Percentiles rank a stretch among this genome's conserved stretches.
Evolutionary conservation across 2,888 invertebrate genomes (phyloP).

Genomic region (Netelia inedita): DNA sequence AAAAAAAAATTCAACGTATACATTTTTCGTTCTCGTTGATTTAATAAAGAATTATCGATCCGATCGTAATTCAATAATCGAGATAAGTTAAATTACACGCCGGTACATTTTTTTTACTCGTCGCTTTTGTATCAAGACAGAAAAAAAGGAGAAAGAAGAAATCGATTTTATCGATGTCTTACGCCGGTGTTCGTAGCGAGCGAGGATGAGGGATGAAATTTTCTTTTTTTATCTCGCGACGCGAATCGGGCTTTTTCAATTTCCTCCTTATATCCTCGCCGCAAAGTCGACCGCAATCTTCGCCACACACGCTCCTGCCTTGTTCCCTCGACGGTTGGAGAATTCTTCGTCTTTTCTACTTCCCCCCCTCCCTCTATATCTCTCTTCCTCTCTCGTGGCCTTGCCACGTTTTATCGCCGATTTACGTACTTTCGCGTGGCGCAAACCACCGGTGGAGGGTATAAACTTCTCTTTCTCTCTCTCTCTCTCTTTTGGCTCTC

Average conservation of each 20-base stretch:
- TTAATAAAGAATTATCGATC: constrained; percentile 10
- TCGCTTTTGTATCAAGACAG: not conserved
- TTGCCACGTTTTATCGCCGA: constrained; percentile 58
- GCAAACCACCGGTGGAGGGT: constrained; percentile 36
- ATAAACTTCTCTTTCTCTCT: constrained; percentile 5
- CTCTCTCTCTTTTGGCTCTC: not conserved
- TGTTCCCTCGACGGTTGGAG: constrained; percentile 8
- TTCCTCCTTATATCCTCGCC: constrained; percentile 22
- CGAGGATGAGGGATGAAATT: constrained; percentile 16
- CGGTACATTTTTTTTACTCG: not conserved
- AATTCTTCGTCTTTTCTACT: constrained; percentile 28
- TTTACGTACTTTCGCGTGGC: constrained; percentile 58
- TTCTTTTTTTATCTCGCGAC: constrained; percentile 5
- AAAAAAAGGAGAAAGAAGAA: not conserved
- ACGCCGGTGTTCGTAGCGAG: not conserved
- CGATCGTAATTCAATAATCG: no score
- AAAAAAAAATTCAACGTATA: no score
- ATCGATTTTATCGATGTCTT: constrained; percentile 1
- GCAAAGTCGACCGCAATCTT: constrained; percentile 53
- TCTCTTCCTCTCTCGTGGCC: constrained; percentile 18
- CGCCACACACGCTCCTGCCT: constrained; percentile 1
- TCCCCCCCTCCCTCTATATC: not conserved
- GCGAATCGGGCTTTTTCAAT: constrained; percentile 49
- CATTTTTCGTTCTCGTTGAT: not conserved
- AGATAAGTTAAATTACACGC: no score